Percentiles rank a stretch among this genome's conserved stretches.
Conservation (phyloP, 2,113 vertebrate genomes). For the Esox niger region DNA sequence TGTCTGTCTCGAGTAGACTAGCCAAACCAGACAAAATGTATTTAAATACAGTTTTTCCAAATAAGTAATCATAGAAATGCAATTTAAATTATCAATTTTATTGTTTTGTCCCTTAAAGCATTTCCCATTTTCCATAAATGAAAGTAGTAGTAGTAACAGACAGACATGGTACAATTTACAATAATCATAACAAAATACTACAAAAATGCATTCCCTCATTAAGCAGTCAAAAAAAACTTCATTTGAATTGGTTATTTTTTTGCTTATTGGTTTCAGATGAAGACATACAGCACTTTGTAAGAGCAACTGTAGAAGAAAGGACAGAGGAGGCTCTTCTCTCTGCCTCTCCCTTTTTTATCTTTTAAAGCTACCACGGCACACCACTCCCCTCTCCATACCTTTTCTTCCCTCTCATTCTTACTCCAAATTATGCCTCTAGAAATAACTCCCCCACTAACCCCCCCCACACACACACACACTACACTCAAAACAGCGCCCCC, state of each 20-base stretch:
- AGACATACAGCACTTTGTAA: background rate
- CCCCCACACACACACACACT: background rate
- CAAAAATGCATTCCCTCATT: background rate
- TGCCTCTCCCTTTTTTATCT: background rate
- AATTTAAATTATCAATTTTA: slow-evolving; percentile 34
- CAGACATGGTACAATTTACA: background rate
- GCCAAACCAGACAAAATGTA: too few relatives aligned
- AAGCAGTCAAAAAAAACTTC: background rate
- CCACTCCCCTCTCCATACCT: background rate
- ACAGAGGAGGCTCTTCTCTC: background rate
- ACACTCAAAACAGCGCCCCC: background rate
- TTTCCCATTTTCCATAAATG: slow-evolving; percentile 24
- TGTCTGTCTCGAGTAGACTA: too few relatives aligned
- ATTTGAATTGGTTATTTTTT: too few relatives aligned
- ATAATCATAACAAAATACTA: slow-evolving; percentile 9
- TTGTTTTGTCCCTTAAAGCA: slow-evolving; percentile 33
- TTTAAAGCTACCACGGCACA: background rate
- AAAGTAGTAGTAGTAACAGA: slow-evolving; percentile 6
- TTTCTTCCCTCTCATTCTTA: background rate
- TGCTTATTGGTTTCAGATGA: slow-evolving; percentile 12
- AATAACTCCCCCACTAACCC: background rate
- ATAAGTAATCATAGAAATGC: slow-evolving; percentile 5
- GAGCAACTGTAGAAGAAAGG: background rate
- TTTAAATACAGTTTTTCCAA: slow-evolving; percentile 7
- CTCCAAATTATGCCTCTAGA: background rate